Conservation (phyloP, 2,888 invertebrate species). For the Panopea generosa region DNA sequence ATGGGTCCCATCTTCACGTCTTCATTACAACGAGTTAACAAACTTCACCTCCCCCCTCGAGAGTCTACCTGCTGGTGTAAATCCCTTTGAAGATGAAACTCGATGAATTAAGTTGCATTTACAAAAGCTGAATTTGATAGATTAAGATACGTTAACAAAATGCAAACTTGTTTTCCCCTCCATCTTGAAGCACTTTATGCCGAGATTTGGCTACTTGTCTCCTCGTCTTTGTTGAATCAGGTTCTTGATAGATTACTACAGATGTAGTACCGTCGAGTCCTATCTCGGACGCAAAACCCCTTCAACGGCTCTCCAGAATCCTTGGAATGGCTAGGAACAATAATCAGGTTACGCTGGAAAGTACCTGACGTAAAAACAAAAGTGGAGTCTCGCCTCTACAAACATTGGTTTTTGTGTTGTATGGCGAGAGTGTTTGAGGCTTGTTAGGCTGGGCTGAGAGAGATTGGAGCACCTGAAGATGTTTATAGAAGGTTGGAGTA, state of each 20-base stretch:
- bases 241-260: constrained; percentile 54
- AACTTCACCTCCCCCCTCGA: constrained; percentile 19
- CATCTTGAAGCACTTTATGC: constrained; percentile 17
- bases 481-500: constrained; percentile 12
- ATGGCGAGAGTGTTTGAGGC: constrained; percentile 39
- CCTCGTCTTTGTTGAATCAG: background rate
- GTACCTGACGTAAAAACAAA: constrained; percentile 51
- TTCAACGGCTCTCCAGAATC: constrained; percentile 28
- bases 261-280: constrained; percentile 53
- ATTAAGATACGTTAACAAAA: constrained; percentile 38
- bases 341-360: constrained; percentile 57
- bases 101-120: constrained; percentile 31
- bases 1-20: constrained; percentile 26
- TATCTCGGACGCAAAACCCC: constrained; percentile 41
- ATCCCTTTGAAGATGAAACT: constrained; percentile 7
- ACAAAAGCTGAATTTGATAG: constrained; percentile 31
- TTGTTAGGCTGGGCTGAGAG: constrained; percentile 27
- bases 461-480: constrained; percentile 10
- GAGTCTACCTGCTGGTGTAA: background rate
- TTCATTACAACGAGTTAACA: constrained; percentile 19
- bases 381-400: constrained; percentile 45
- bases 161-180: constrained; percentile 22
- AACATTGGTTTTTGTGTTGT: constrained; percentile 37
- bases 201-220: constrained; percentile 40
- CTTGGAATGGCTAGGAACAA: constrained; percentile 41